Percentiles rank a stretch among this genome's conserved stretches.
These are phyloP conservation scores for Drosophila emarginata DNA, from an alignment of 2,888 invertebrate genomes.

Conservation along the genomic window DNA sequence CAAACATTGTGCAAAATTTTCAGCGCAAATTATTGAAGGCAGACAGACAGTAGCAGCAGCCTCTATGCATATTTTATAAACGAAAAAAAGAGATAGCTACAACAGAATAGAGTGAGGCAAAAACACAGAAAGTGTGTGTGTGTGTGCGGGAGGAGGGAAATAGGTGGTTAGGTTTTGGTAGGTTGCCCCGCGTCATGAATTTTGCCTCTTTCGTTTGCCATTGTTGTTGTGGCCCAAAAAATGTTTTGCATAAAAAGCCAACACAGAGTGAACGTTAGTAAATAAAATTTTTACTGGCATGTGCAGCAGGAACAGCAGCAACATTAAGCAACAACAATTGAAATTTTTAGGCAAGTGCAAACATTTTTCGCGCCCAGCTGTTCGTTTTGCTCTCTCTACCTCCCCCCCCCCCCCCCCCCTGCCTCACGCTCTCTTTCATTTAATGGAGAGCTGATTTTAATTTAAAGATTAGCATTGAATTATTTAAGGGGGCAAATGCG, in stretches of 20 bases:
- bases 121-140: neutral
- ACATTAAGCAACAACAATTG: conserved; percentile 14
- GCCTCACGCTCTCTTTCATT: conserved; percentile 29
- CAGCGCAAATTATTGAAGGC: conserved; percentile 68
- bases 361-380: conserved; percentile 41
- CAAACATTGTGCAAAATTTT: conserved; percentile 71
- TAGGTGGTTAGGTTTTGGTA: neutral
- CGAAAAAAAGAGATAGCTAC: conserved; percentile 27
- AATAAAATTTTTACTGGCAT: conserved; percentile 58
- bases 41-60: conserved; percentile 7
- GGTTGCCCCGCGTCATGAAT: conserved; percentile 43
- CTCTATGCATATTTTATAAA: conserved; percentile 54
- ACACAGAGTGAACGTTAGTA: conserved; percentile 45
- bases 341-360: conserved; percentile 40
- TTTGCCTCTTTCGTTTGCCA: conserved; percentile 32
- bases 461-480: conserved; percentile 77
- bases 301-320: conserved; percentile 35
- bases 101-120: neutral
- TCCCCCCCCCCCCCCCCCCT: neutral
- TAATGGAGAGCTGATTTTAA: conserved; percentile 73
- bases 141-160: neutral
- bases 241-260: conserved; percentile 55
- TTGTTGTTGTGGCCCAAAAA: conserved; percentile 42
- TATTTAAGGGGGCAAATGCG: conserved; percentile 54
- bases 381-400: conserved; percentile 1